These are phyloP conservation scores for Aspiorhynchus laticeps DNA, from an alignment of 2,113 vertebrate genomes.

Conservation along the genomic window DNA sequence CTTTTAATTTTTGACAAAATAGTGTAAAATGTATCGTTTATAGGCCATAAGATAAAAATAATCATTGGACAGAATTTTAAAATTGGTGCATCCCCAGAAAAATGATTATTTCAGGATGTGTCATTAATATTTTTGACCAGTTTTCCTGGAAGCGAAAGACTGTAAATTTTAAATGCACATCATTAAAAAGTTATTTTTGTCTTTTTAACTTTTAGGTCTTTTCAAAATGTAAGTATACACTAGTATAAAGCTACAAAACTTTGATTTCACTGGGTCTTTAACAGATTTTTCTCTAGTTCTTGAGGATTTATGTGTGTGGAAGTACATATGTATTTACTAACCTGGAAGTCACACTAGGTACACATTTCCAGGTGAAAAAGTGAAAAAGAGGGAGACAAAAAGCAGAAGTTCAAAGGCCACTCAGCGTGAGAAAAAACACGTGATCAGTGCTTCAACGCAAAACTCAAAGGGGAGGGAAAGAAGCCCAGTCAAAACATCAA, in stretches of 20 bases:
- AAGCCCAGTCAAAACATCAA: constrained; percentile 18
- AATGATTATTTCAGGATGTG: not conserved
- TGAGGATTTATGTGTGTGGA: constrained; percentile 33
- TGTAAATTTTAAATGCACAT: not conserved
- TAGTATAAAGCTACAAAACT: not conserved
- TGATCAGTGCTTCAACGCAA: constrained; percentile 23
- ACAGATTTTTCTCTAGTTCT: not conserved
- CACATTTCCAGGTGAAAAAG: constrained; percentile 83
- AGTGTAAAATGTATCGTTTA: not conserved
- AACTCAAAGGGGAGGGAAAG: constrained; percentile 15
- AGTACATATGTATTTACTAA: constrained; percentile 81
- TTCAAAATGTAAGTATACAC: not conserved
- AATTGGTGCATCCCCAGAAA: not conserved
- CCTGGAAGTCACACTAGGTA: constrained; percentile 95
- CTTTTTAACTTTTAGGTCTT: not conserved
- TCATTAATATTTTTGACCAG: not conserved
- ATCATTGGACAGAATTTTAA: not conserved
- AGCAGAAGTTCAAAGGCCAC: constrained; percentile 52
- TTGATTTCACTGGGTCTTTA: not conserved
- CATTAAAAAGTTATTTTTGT: not conserved
- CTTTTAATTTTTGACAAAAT: not conserved
- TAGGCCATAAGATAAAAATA: not conserved
- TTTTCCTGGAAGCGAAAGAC: not conserved
- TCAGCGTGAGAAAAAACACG: constrained; percentile 35
- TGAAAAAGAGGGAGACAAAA: constrained; percentile 78